phyloP scores from a whole-genome alignment of 1,140 invertebrate species.

The Atta colombica region DNA sequence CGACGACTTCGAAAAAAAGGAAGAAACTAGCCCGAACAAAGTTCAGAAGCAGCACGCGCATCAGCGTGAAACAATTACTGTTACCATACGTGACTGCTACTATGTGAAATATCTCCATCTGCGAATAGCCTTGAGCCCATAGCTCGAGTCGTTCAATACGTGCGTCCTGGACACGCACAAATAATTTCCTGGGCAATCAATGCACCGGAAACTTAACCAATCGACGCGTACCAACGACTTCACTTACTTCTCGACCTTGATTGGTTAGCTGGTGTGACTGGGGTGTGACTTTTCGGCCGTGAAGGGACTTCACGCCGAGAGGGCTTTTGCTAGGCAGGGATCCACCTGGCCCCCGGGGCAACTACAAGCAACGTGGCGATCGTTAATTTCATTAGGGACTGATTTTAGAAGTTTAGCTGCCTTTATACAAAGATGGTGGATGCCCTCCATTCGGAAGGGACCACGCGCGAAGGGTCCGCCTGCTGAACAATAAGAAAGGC shows the following conservation, averaged over 20 bases:
- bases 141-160: constrained; percentile 37
- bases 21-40: background rate
- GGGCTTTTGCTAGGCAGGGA: constrained; percentile 52
- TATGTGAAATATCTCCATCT: constrained; percentile 64
- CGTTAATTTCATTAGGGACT: constrained; percentile 80
- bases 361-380: constrained; percentile 73
- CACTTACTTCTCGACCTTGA: constrained; percentile 78
- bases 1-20: background rate
- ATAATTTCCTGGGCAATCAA: constrained; percentile 81
- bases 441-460: constrained; percentile 26
- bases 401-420: constrained; percentile 73
- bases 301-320: constrained; percentile 10
- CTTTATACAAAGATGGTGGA: constrained; percentile 72
- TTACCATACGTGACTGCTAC: constrained; percentile 36
- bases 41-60: background rate
- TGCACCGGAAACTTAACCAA: constrained; percentile 80
- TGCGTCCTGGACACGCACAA: constrained; percentile 76
- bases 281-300: constrained; percentile 80
- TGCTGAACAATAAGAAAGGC: constrained; percentile 49
- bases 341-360: constrained; percentile 73
- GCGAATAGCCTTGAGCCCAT: constrained; percentile 64
- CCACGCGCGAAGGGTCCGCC: constrained; percentile 10
- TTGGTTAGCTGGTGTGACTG: constrained; percentile 74
- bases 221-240: constrained; percentile 72
- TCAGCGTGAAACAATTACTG: constrained; percentile 45